Evolutionary conservation across 2,888 invertebrate species (phyloP), one percentile per base, ranked within the genome.

Genomic region (Magallana nippona): DNA sequence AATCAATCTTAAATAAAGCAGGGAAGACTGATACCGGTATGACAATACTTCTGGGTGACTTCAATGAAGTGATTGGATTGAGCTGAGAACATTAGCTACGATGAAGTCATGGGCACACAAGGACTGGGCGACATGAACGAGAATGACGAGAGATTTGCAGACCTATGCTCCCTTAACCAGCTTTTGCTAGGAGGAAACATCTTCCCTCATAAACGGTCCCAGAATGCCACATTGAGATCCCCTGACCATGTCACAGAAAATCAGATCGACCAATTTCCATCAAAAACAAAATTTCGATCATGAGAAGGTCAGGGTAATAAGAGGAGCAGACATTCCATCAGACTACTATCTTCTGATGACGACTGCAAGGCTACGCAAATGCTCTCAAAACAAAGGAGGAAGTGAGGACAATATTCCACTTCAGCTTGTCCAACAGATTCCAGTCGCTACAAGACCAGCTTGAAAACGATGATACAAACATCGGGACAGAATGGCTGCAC

Each of bases 181-280:
- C 57, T 88, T 13, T 87, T 88, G 13, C 86, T 89, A 55, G 87
- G 88, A 77, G 88, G 87, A 22, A 88, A 82, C 32, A 58, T 84
- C 13, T 88, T 86, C 58, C 85, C 84, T 13, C 87, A 88, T 81
- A 86, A 80, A 82, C 57, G 79, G 8, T 87, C 87, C 11, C 86
- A 88, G 79, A 88, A 86, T 77, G 55, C 71, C 8, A 89, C 87
- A 60, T 86, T 86, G 87, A 79, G 32, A 13, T 89, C 88, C 15
- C 86, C 88, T 55, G 87, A 87, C 80, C 19, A 77, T 62, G 10
- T 15, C 27, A 82, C 84, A 32, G 82, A 82, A 55, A 88, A 88
- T 44, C 86, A 88, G 80, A 86, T 86, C 11, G 87, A 85, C 78
- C 85, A 86, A 55, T 85, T 5, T 57, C 79, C 17, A 84, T 80